A percentile compares a stretch with the other conserved stretches of the same genome.
These are phyloP conservation scores for Drosophila tsacasi DNA, from an alignment of 1,140 invertebrate species.

Conservation along the genomic window DNA sequence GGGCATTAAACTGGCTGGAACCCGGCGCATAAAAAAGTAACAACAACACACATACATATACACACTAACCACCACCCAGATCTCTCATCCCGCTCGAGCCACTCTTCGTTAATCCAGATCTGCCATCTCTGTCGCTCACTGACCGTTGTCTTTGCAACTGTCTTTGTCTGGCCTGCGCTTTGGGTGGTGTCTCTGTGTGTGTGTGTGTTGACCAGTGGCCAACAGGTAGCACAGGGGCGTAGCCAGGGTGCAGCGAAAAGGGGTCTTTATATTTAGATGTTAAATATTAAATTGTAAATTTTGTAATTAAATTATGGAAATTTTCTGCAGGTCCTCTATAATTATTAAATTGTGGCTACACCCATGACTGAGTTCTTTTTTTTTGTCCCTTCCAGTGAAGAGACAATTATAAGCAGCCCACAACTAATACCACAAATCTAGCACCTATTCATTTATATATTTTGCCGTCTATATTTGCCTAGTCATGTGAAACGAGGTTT, in stretches of 20 bases:
- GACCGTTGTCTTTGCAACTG: no score
- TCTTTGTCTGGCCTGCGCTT: no score
- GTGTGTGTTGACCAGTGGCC: no score
- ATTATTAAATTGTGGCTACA: background rate
- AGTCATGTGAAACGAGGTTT: slow-evolving; percentile 18
- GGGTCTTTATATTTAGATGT: no score
- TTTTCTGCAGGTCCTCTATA: no score
- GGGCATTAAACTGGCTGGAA: slow-evolving; percentile 28
- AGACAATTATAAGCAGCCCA: slow-evolving; percentile 1
- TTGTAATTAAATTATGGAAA: no score
- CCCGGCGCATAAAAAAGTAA: slow-evolving; percentile 22
- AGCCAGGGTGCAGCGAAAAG: no score
- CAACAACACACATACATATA: slow-evolving; percentile 11
- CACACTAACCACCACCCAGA: background rate
- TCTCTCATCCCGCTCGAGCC: slow-evolving; percentile 6
- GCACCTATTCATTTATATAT: slow-evolving; percentile 1
- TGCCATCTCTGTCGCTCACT: background rate
- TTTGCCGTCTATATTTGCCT: slow-evolving; percentile 1
- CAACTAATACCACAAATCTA: slow-evolving; percentile 6
- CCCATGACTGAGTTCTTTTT: background rate
- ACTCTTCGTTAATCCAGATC: slow-evolving; percentile 7
- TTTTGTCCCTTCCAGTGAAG: background rate
- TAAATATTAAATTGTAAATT: no score
- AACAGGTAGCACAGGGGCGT: no score
- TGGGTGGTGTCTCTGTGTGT: no score